A percentile compares a stretch with the other conserved stretches of the same genome.
These are phyloP conservation scores for Muraenolepis orangiensis DNA, from an alignment of 2,797 vertebrate genomes.

Conservation along the genomic window DNA sequence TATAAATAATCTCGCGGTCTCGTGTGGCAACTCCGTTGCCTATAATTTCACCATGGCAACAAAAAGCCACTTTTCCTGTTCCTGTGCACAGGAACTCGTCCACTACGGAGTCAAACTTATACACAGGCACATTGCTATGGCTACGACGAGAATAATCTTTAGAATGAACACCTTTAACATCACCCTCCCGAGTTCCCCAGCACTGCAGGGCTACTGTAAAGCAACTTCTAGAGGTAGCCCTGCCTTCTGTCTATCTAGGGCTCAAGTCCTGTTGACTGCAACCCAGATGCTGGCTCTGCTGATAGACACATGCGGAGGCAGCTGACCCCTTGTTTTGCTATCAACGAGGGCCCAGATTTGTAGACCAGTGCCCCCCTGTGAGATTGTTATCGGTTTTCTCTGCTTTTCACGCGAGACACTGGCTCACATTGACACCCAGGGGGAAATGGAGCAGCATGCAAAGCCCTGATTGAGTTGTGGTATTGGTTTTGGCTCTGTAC, in stretches of 20 bases:
- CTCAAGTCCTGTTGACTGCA: neutral
- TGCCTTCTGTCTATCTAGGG: neutral
- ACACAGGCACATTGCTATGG: neutral
- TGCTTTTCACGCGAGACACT: slow-evolving; percentile 30
- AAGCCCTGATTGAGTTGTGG: slow-evolving; percentile 4
- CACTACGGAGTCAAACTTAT: neutral
- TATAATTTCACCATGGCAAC: neutral
- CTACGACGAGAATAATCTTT: neutral
- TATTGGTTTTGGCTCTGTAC: slow-evolving; percentile 15
- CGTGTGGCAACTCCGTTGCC: neutral
- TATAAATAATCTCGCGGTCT: neutral
- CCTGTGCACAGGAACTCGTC: neutral
- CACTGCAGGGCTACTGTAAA: neutral
- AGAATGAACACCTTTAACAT: too few relatives aligned
- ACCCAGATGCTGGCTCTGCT: slow-evolving; percentile 23
- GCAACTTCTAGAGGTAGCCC: neutral
- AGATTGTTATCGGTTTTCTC: slow-evolving; percentile 43
- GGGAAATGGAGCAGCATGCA: slow-evolving; percentile 8
- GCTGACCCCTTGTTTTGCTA: slow-evolving; percentile 45
- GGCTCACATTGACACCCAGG: slow-evolving; percentile 30
- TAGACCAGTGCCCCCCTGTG: slow-evolving; percentile 31
- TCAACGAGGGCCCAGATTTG: slow-evolving; percentile 50
- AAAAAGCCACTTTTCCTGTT: neutral
- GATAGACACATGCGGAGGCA: slow-evolving; percentile 19
- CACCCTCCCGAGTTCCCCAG: too few relatives aligned